These are phyloP conservation scores for Mamestra configurata DNA, from an alignment of 1,140 invertebrate species.

Conservation along the genomic window DNA sequence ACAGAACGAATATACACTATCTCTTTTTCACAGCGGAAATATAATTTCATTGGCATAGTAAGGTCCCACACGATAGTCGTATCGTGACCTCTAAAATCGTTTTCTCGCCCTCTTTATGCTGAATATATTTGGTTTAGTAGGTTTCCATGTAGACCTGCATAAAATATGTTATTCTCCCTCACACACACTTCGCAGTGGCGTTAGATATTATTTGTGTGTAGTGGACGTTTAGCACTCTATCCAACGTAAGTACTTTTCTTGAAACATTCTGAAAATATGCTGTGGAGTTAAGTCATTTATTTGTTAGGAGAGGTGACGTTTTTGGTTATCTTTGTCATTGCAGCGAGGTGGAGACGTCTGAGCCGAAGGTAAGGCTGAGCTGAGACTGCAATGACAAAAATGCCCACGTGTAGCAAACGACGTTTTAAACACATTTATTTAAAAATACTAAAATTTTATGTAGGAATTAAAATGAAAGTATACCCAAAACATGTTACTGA, in stretches of 20 bases:
- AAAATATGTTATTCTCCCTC: slow-evolving; percentile 68
- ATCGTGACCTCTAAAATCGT: slow-evolving; percentile 60
- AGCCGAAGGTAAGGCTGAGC: no score
- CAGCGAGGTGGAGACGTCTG: no score
- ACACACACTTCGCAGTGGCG: slow-evolving; percentile 46
- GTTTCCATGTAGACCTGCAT: slow-evolving; percentile 67
- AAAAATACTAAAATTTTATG: no score
- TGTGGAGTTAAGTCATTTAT: neutral
- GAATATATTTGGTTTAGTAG: slow-evolving; percentile 75
- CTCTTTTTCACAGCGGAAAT: no score
- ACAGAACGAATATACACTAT: no score
- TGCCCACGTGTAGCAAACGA: no score
- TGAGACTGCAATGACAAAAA: no score
- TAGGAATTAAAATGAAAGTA: no score
- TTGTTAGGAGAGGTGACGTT: neutral
- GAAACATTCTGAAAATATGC: slow-evolving; percentile 17
- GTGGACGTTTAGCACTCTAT: slow-evolving; percentile 35
- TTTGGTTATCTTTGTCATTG: no score
- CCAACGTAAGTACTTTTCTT: neutral
- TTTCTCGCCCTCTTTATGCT: slow-evolving; percentile 60
- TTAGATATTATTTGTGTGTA: slow-evolving; percentile 49
- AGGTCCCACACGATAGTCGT: slow-evolving; percentile 18
- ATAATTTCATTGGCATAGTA: no score
- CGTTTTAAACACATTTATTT: no score
- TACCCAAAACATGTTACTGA: no score